These are phyloP conservation scores for Brachyhypopomus occidentalis DNA, from an alignment of 2,113 vertebrate species.

Conservation along the genomic window DNA sequence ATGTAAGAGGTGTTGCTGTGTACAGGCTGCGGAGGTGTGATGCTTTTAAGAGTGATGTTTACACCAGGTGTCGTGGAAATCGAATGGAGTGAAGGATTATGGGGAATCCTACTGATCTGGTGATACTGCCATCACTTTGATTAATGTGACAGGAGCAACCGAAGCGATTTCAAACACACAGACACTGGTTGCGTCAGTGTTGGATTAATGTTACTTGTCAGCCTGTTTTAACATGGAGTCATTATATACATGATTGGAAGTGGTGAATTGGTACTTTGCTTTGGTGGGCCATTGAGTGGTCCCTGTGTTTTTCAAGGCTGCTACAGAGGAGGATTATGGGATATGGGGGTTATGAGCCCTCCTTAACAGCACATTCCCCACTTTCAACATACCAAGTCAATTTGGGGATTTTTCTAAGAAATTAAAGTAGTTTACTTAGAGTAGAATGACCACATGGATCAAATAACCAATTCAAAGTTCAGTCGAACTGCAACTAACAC, in stretches of 20 bases:
- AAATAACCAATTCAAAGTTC: conserved; percentile 10
- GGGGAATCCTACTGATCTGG: neutral
- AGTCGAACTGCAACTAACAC: neutral
- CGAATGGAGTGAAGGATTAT: neutral
- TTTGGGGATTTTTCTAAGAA: conserved; percentile 12
- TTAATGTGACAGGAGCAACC: neutral
- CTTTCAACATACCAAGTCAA: conserved; percentile 14
- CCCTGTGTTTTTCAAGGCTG: conserved; percentile 1
- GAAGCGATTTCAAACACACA: neutral
- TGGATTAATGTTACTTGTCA: neutral
- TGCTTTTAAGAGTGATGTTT: neutral
- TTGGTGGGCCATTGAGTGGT: neutral
- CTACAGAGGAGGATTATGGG: neutral
- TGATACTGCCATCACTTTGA: conserved; percentile 3
- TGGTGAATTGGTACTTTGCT: neutral
- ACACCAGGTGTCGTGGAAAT: neutral
- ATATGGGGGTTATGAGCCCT: neutral
- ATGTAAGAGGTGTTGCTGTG: too few relatives aligned
- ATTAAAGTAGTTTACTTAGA: conserved; percentile 5
- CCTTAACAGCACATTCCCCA: neutral
- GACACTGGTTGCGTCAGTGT: neutral
- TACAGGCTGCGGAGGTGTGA: neutral
- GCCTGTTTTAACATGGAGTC: neutral
- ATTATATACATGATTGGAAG: neutral
- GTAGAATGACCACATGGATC: neutral